phyloP scores from a whole-genome alignment of 2,888 invertebrate genomes.

The Xestia sexstrigata region DNA sequence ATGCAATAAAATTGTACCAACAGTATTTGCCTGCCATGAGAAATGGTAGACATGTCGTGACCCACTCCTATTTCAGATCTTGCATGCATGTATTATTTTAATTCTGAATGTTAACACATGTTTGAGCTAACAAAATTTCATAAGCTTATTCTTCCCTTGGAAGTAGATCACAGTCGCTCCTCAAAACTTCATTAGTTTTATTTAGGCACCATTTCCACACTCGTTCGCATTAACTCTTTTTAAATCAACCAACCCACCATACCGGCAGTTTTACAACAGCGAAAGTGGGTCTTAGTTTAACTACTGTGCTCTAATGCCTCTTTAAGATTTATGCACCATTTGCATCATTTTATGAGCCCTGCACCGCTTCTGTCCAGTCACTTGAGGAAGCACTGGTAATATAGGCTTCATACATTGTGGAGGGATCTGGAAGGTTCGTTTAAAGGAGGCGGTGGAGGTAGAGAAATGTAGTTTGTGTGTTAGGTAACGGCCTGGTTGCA shows the following conservation, averaged over 20 bases:
- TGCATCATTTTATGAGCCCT: conserved; percentile 62
- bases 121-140: too few relatives aligned
- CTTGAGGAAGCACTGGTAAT: conserved; percentile 53
- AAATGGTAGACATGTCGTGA: too few relatives aligned
- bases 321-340: conserved; percentile 65
- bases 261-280: conserved; percentile 23
- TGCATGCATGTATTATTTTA: too few relatives aligned
- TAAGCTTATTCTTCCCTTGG: too few relatives aligned
- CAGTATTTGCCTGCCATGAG: too few relatives aligned
- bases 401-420: conserved; percentile 48
- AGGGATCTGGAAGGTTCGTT: conserved; percentile 15
- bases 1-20: too few relatives aligned
- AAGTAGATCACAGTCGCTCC: background rate
- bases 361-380: conserved; percentile 43
- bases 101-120: too few relatives aligned
- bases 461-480: background rate
- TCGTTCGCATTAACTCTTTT: conserved; percentile 20
- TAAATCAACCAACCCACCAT: background rate
- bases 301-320: conserved; percentile 46
- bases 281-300: conserved; percentile 57
- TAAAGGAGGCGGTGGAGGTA: background rate
- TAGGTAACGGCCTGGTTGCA: background rate
- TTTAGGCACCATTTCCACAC: background rate
- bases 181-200: background rate
- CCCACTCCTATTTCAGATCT: too few relatives aligned